Evolutionary conservation across 2,797 vertebrate genomes (phyloP).

Genomic region (Hypotaenidia okinawae): DNA sequence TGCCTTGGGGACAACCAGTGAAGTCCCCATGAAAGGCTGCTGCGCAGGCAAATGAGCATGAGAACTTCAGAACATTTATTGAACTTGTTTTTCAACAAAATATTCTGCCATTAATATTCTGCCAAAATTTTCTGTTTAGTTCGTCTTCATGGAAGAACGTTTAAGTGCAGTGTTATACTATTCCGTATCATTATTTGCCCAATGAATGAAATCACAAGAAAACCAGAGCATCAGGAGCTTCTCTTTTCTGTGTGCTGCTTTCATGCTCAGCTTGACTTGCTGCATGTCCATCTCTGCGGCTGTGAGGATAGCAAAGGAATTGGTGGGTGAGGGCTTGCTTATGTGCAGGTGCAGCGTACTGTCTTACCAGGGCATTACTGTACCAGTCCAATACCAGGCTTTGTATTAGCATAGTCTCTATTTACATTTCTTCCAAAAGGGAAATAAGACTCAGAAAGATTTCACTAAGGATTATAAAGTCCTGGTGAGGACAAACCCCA

Average conservation of each 20-base stretch:
- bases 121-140: background rate
- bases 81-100: background rate
- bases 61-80: background rate
- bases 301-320: background rate
- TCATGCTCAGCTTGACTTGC: background rate
- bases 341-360: background rate
- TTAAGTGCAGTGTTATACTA: background rate
- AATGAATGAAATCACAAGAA: background rate
- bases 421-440: background rate
- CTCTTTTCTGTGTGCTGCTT: background rate
- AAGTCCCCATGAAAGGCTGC: background rate
- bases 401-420: background rate
- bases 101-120: background rate
- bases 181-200: background rate
- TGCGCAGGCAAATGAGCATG: background rate
- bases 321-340: background rate
- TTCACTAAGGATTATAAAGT: background rate
- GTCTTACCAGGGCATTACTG: background rate
- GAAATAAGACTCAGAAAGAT: background rate
- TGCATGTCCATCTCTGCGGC: background rate
- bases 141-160: background rate
- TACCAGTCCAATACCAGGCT: background rate
- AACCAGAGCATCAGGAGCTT: background rate
- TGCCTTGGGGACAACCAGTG: background rate
- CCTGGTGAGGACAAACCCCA: background rate